These are phyloP conservation scores for Xestia c-nigrum DNA, from an alignment of 2,888 invertebrate genomes.

Conservation along the genomic window DNA sequence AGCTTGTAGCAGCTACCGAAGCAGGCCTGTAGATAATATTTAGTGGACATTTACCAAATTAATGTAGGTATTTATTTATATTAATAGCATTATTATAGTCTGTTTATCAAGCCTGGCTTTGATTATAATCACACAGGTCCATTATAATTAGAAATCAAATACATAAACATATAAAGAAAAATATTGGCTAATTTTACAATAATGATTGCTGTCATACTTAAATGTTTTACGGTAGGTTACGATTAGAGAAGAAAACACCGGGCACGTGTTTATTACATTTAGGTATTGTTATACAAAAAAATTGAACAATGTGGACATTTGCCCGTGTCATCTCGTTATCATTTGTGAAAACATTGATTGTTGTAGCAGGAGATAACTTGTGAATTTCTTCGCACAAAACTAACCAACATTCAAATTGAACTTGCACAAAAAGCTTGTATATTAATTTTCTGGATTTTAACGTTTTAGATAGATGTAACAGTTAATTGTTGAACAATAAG, in stretches of 20 bases:
- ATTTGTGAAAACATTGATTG: not conserved
- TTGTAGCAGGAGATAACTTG: conserved; percentile 15
- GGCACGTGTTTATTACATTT: not conserved
- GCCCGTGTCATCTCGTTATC: not conserved
- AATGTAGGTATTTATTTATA: conserved; percentile 4
- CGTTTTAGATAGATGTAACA: conserved; percentile 53
- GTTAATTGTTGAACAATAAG: conserved; percentile 56
- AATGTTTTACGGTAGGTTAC: conserved; percentile 11
- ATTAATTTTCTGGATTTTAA: conserved; percentile 71
- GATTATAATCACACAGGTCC: not conserved
- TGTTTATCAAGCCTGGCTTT: conserved; percentile 18
- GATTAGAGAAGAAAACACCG: conserved; percentile 1
- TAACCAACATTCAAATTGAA: conserved; percentile 22
- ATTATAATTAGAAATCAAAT: conserved; percentile 9
- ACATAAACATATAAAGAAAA: not conserved
- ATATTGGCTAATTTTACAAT: not conserved
- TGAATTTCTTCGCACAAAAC: conserved; percentile 52
- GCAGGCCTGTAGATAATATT: not conserved
- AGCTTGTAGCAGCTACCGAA: not conserved
- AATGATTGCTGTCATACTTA: conserved; percentile 21
- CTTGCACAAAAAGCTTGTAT: conserved; percentile 51
- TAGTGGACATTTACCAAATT: conserved; percentile 8
- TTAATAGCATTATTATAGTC: not conserved
- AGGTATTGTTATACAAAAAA: not conserved
- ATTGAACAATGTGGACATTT: not conserved